Evolutionary conservation across 2,888 invertebrate species (phyloP), one percentile per base, ranked within the genome.

Genomic region (Tachina grossa): DNA sequence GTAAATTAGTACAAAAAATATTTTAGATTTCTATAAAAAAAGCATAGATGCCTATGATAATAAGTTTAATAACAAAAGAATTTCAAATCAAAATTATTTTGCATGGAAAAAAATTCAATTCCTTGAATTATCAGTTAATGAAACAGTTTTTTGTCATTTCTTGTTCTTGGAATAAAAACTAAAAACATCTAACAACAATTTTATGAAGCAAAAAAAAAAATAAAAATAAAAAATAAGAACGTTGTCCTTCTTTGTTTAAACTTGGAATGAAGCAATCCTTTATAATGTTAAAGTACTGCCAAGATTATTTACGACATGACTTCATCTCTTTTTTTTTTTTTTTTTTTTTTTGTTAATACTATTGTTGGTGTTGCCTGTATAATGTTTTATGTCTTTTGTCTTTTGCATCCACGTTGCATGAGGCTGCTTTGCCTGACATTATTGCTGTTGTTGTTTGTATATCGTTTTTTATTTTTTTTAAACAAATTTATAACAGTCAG

Each of bases 221-320:
- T 39, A 43, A 55, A 19, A 9, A 74, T 71, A 39, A 65, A 45
- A 43, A 55, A 19, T 55, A 8, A 85, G 81, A 87, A 71, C 63
- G 39, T 72, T 45, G 49, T 39, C 39, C 53, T 61, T 57, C 51
- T 65, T 68, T n/a, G 61, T 71, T 66, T 22, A 68, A 77, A 66
- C 19, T 39, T 49, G 45, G 14, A 14, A 41, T 16, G 55, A 14
- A 76, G 45, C 76, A 90, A 90, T 89, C 90, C 88, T 89, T 89
- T 89, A 88, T 90, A 89, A 90, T 88, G 84, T 89, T 88, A 77
- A 88, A 87, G 87, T 89, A 89, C 88, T 87, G 86, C 83, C 65
- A 69, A 68, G 75, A 88, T 88, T 89, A 90, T 91, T 91, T 90
- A 91, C 87, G 90, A 88, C 88, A 90, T 89, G 88, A 88, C 91